Percentiles rank a stretch among this genome's conserved stretches.
Conservation (phyloP, 2,888 invertebrate species). For the Diogma glabrata region DNA sequence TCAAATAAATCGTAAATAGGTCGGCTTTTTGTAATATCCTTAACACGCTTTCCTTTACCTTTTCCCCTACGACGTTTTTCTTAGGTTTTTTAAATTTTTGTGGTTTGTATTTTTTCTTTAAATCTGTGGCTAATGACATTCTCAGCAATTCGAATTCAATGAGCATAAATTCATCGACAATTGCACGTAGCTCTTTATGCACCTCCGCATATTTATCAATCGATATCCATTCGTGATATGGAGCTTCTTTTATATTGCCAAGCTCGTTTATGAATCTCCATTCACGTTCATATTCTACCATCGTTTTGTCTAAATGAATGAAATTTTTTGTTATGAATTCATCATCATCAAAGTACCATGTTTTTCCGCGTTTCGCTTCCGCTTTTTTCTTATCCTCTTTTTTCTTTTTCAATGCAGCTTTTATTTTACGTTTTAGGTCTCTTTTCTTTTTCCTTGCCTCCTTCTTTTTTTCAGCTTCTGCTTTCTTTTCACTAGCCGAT, state of each 20-base stretch:
- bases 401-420: constrained; percentile 23
- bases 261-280: constrained; percentile 33
- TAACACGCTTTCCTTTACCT: constrained; percentile 36
- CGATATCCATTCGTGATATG: constrained; percentile 30
- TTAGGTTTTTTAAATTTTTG: constrained; percentile 22
- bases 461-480: constrained; percentile 24
- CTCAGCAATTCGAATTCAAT: constrained; percentile 32
- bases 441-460: constrained; percentile 28
- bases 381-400: constrained; percentile 17
- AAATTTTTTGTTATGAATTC: constrained; percentile 10
- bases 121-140: constrained; percentile 35
- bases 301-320: constrained; percentile 23
- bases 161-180: constrained; percentile 40
- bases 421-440: constrained; percentile 19
- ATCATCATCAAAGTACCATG: constrained; percentile 12
- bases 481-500: constrained; percentile 23
- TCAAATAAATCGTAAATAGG: constrained; percentile 51
- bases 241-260: constrained; percentile 28
- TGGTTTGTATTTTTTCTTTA: constrained; percentile 26
- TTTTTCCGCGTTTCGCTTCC: constrained; percentile 24
- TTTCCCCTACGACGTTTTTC: constrained; percentile 19
- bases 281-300: constrained; percentile 26
- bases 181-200: constrained; percentile 39
- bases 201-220: constrained; percentile 41
- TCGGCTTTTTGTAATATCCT: constrained; percentile 48